Conservation (phyloP, 1,140 invertebrate species). For the Apis cerana region DNA sequence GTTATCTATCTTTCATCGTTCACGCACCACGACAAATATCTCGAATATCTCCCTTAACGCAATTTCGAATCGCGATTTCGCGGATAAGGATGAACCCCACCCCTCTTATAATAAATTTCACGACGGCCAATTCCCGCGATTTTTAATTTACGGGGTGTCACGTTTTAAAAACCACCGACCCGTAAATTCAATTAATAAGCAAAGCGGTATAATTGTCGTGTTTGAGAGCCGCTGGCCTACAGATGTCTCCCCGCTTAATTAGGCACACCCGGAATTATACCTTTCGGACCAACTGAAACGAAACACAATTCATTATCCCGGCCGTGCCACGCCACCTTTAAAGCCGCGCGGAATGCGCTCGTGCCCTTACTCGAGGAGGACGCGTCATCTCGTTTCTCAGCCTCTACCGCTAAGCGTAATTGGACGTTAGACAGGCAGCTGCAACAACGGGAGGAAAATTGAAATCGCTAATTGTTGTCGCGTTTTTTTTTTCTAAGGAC, state of each 20-base stretch:
- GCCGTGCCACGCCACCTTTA: constrained; percentile 50
- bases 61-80: too few relatives aligned
- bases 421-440: constrained; percentile 64
- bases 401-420: constrained; percentile 56
- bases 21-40: too few relatives aligned
- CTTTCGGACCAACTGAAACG: constrained; percentile 75
- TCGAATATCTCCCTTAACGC: too few relatives aligned
- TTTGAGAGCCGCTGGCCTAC: constrained; percentile 73
- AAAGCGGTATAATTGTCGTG: constrained; percentile 26
- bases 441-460: constrained; percentile 44
- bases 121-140: too few relatives aligned
- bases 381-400: constrained; percentile 29
- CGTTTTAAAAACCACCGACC: not conserved
- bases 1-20: too few relatives aligned
- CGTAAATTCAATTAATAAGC: constrained; percentile 37
- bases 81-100: too few relatives aligned
- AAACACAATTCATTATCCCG: constrained; percentile 77
- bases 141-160: too few relatives aligned
- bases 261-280: constrained; percentile 76
- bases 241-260: constrained; percentile 79
- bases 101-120: too few relatives aligned
- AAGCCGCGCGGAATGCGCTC: constrained; percentile 52
- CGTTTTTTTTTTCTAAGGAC: not conserved
- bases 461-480: constrained; percentile 34
- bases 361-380: constrained; percentile 38